These are phyloP conservation scores for Plestiodon gilberti DNA, from an alignment of 2,113 vertebrate genomes.

Conservation along the genomic window DNA sequence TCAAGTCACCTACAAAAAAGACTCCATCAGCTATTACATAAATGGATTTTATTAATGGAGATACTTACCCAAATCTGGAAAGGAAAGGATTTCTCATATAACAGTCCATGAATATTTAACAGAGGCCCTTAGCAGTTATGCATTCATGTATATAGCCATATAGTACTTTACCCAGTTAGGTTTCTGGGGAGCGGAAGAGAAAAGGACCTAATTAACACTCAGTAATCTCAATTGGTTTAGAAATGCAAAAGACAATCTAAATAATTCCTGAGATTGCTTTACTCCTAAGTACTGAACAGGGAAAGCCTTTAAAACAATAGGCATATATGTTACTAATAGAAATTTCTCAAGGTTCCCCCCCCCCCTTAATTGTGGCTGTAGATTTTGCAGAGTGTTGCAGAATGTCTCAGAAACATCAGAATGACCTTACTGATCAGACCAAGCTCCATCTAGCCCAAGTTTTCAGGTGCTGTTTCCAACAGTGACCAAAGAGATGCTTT, in stretches of 20 bases:
- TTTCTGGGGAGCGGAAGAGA: slow-evolving; percentile 65
- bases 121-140: slow-evolving; percentile 59
- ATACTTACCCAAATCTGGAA: slow-evolving; percentile 61
- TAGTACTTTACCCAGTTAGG: slow-evolving; percentile 63
- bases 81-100: slow-evolving; percentile 53
- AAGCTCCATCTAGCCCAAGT: not conserved
- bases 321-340: slow-evolving; percentile 63
- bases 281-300: slow-evolving; percentile 59
- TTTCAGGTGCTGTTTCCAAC: too few species aligned
- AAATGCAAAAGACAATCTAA: slow-evolving; percentile 71
- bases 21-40: slow-evolving; percentile 46
- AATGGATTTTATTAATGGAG: slow-evolving; percentile 67
- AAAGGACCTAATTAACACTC: slow-evolving; percentile 71
- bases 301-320: slow-evolving; percentile 56
- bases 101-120: slow-evolving; percentile 73
- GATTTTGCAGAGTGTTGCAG: slow-evolving; percentile 17
- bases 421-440: not conserved
- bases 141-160: slow-evolving; percentile 70
- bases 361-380: not conserved
- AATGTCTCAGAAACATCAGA: not conserved
- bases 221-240: slow-evolving; percentile 67
- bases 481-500: not conserved
- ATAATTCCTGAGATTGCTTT: slow-evolving; percentile 66
- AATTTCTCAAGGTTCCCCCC: slow-evolving; percentile 46
- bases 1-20: slow-evolving; percentile 34